A percentile compares a stretch with the other conserved stretches of the same genome.
Evolutionary conservation across 1,140 invertebrate species (phyloP).

Genomic region (Ylistrum balloti): DNA sequence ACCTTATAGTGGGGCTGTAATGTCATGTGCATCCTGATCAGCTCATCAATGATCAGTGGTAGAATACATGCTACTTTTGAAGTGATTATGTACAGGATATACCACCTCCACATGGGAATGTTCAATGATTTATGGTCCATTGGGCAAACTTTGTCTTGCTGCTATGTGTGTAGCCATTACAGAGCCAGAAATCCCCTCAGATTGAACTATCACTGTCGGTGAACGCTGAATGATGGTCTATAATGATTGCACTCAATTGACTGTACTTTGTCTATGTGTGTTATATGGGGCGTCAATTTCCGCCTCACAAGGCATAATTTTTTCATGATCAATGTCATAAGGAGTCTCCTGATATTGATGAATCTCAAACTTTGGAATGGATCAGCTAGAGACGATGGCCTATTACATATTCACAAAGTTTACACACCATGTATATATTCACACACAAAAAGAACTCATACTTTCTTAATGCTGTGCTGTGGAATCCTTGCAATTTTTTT

Average conservation of each 20-base stretch:
- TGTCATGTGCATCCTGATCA: not conserved
- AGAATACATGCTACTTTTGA: not conserved
- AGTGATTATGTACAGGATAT: not conserved
- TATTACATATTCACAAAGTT: no score
- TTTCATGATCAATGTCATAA: slow-evolving; percentile 2
- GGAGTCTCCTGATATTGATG: not conserved
- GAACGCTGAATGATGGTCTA: slow-evolving; percentile 7
- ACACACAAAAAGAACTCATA: no score
- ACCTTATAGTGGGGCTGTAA: no score
- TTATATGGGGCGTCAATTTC: slow-evolving; percentile 37
- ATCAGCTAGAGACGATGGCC: not conserved
- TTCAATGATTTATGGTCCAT: not conserved
- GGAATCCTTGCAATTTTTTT: no score
- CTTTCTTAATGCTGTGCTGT: no score
- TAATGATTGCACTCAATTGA: slow-evolving; percentile 29
- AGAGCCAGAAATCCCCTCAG: not conserved
- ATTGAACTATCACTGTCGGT: slow-evolving; percentile 6
- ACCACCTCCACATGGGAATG: not conserved
- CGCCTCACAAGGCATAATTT: not conserved
- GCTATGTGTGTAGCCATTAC: not conserved
- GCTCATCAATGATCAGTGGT: not conserved
- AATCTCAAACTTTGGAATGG: not conserved
- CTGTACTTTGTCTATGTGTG: slow-evolving; percentile 7
- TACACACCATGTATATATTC: no score
- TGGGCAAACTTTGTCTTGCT: not conserved